Conservation (phyloP, 2,888 invertebrate genomes). For the Trichogramma evanescens region DNA sequence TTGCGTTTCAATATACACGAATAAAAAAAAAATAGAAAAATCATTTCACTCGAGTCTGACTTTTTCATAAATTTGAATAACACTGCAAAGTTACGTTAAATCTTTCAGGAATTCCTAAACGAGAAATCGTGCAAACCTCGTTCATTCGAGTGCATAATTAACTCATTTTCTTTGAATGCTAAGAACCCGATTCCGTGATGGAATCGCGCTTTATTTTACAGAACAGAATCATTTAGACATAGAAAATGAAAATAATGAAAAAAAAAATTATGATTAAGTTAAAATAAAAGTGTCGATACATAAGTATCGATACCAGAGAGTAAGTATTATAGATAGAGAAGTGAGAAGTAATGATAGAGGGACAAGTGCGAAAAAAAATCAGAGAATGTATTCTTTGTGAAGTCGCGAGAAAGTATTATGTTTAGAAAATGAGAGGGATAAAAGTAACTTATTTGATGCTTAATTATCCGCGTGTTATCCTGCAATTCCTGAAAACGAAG, state of each 20-base stretch:
- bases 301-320: constrained; percentile 11
- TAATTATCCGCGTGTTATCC: too few relatives aligned
- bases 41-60: neutral
- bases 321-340: constrained; percentile 8
- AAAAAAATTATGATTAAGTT: neutral
- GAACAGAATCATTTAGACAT: constrained; percentile 4
- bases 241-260: constrained; percentile 6
- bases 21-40: too few relatives aligned
- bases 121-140: neutral
- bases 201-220: neutral
- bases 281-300: constrained; percentile 6
- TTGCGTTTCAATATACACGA: neutral
- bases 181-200: neutral
- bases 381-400: too few relatives aligned
- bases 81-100: neutral
- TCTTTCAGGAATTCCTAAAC: constrained; percentile 14
- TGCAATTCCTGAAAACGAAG: too few relatives aligned
- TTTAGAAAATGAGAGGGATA: too few relatives aligned
- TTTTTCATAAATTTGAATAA: constrained; percentile 9
- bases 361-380: neutral
- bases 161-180: neutral
- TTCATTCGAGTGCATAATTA: neutral
- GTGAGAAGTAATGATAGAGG: neutral
- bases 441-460: too few relatives aligned
- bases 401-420: too few relatives aligned